A percentile compares a stretch with the other conserved stretches of the same genome.
Evolutionary conservation across 2,113 vertebrate species (phyloP).

Genomic region (Scolopax mira): DNA sequence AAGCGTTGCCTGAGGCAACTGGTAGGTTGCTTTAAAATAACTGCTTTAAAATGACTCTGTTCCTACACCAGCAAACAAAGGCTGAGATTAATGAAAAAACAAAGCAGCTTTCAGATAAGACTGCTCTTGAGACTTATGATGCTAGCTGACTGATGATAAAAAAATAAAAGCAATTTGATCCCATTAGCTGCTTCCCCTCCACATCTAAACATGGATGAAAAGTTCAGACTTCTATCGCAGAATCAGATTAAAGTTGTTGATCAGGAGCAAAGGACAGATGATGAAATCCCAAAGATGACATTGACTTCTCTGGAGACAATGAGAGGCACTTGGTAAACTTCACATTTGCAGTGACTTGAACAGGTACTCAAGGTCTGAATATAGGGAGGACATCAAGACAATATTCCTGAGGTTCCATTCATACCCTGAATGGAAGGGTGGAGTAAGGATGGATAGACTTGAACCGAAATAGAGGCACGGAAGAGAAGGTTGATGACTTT

Average conservation of each 20-base stretch:
- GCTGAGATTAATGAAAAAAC: not conserved
- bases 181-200: not conserved
- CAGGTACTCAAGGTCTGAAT: not conserved
- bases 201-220: not conserved
- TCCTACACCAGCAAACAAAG: not conserved
- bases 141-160: not conserved
- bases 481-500: not conserved
- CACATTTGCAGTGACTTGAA: not conserved
- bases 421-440: not conserved
- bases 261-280: not conserved
- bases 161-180: not conserved
- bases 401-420: not conserved
- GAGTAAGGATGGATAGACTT: not conserved
- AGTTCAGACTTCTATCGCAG: not conserved
- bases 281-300: not conserved
- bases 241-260: not conserved
- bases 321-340: not conserved
- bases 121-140: not conserved
- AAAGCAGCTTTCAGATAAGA: not conserved
- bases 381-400: not conserved
- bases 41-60: not conserved
- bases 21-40: too few relatives aligned
- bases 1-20: not conserved
- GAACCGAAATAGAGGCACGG: not conserved
- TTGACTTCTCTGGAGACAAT: fast-evolving